Evolutionary conservation across 2,888 invertebrate genomes (phyloP).

Genomic region (Pheosia tremula): DNA sequence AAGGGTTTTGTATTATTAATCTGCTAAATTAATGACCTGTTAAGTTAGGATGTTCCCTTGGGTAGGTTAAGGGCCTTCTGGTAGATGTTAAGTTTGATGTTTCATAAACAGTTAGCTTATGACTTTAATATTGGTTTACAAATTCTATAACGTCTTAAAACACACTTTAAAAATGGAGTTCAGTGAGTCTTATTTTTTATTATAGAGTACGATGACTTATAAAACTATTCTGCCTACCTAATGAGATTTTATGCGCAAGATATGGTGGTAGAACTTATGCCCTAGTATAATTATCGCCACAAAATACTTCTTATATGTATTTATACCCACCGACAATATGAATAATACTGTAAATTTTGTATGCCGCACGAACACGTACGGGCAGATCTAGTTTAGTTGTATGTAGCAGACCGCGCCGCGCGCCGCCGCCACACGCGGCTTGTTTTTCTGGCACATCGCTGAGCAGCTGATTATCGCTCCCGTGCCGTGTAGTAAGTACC

Average conservation of each 20-base stretch:
- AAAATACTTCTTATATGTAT: not conserved
- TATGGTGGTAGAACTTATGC: not conserved
- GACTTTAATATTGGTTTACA: too few species aligned
- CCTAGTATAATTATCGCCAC: not conserved
- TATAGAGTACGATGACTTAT: too few species aligned
- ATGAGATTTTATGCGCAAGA: too few species aligned
- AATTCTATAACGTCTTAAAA: not conserved
- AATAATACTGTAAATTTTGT: not conserved
- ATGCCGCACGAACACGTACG: conserved; percentile 11
- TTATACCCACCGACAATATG: not conserved
- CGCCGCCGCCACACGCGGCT: conserved; percentile 36
- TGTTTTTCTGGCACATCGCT: conserved; percentile 53
- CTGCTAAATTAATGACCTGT: not conserved
- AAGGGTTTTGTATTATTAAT: not conserved
- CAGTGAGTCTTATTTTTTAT: too few species aligned
- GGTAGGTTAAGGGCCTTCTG: not conserved
- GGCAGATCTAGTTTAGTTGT: conserved; percentile 15
- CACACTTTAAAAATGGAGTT: too few species aligned
- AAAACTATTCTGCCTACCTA: too few species aligned
- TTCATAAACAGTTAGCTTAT: not conserved
- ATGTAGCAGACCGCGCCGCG: conserved; percentile 32
- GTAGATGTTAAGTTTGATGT: not conserved
- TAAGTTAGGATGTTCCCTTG: not conserved
- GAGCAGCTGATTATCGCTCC: conserved; percentile 77
- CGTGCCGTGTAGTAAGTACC: conserved; percentile 49